Evolutionary conservation across 2,113 vertebrate genomes (phyloP).

Genomic region (Phainopepla nitens): DNA sequence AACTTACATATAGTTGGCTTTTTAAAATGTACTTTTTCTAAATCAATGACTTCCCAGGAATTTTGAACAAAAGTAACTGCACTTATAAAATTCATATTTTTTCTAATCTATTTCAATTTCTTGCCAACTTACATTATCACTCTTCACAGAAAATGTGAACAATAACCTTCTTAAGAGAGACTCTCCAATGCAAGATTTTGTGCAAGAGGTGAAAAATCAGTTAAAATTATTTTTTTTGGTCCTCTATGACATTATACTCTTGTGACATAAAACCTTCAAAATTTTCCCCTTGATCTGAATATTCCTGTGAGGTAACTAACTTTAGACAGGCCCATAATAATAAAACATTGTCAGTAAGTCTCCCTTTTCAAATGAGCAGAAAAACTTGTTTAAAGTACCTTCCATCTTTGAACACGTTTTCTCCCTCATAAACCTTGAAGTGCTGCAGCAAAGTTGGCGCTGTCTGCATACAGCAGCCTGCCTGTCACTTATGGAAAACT

Average conservation of each 20-base stretch:
- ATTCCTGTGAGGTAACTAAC: not conserved
- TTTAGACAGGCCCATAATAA: not conserved
- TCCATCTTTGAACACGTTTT: not conserved
- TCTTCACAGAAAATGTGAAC: not conserved
- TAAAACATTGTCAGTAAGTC: not conserved
- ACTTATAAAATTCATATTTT: not conserved
- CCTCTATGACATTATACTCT: not conserved
- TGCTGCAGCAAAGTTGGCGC: not conserved
- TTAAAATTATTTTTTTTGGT: not conserved
- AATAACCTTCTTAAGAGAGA: not conserved
- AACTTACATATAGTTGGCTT: not conserved
- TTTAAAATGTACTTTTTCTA: not conserved
- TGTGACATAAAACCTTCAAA: not conserved
- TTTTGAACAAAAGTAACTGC: not conserved
- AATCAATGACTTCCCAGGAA: not conserved
- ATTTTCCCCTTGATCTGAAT: not conserved
- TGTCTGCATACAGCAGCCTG: not conserved
- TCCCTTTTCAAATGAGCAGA: not conserved
- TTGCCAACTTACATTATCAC: not conserved
- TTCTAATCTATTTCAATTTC: not conserved
- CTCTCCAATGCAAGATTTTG: not conserved
- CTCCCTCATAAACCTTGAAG: conserved; percentile 44
- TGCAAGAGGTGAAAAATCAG: not conserved
- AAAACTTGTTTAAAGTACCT: conserved; percentile 5
- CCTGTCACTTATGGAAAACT: conserved; percentile 17